Evolutionary conservation across 2,888 invertebrate genomes (phyloP).

Genomic region (Drosophila gaucha): DNA sequence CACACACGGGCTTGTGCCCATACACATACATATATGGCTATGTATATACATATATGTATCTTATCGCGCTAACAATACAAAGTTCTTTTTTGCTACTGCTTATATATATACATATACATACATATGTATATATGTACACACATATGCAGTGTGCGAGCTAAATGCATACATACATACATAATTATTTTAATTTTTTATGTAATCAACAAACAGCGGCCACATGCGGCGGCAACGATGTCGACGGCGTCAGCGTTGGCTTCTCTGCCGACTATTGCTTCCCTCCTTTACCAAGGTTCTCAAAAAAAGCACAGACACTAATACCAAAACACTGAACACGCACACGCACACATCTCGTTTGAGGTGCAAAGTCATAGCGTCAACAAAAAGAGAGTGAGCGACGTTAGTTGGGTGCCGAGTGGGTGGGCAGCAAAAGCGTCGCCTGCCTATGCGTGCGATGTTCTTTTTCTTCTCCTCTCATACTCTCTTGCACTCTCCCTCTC

Average conservation of each 20-base stretch:
- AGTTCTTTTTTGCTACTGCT: conserved; percentile 32
- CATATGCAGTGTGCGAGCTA: conserved; percentile 27
- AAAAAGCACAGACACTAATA: conserved; percentile 45
- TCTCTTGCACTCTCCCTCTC: background rate
- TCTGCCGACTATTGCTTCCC: conserved; percentile 41
- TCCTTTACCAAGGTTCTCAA: conserved; percentile 59
- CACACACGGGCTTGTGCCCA: conserved; percentile 7
- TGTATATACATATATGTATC: conserved; percentile 8
- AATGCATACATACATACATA: conserved; percentile 48
- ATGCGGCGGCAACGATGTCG: conserved; percentile 42
- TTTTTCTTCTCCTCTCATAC: conserved; percentile 1
- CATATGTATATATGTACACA: background rate
- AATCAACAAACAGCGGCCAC: conserved; percentile 74
- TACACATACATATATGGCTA: background rate
- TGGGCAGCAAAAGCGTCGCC: conserved; percentile 30
- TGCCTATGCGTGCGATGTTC: conserved; percentile 23
- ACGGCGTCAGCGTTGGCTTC: conserved; percentile 5
- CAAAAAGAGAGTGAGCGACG: conserved; percentile 16
- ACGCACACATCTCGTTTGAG: conserved; percentile 33
- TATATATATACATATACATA: conserved; percentile 4
- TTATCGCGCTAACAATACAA: conserved; percentile 47
- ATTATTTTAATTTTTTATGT: conserved; percentile 72
- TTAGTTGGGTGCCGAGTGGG: conserved; percentile 37
- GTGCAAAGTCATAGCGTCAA: conserved; percentile 63
- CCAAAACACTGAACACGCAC: conserved; percentile 1